Evolutionary conservation across 1,140 invertebrate species (phyloP).

Genomic region (Amyelois transitella): DNA sequence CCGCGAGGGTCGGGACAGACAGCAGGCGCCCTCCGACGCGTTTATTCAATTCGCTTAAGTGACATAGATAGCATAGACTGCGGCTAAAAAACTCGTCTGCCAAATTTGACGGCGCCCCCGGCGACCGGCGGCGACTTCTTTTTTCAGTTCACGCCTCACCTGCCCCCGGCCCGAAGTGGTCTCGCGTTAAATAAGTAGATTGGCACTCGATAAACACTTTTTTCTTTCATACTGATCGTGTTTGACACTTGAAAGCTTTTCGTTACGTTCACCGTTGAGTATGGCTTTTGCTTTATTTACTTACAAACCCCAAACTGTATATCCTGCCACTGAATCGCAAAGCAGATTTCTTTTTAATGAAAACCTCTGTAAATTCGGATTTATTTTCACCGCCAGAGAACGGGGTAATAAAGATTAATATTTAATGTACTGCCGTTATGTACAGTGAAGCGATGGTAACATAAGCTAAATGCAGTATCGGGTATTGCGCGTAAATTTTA

Average conservation of each 20-base stretch:
- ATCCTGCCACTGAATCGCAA: too few species aligned
- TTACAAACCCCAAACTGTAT: too few species aligned
- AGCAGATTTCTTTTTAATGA: too few species aligned
- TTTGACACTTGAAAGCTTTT: constrained; percentile 26
- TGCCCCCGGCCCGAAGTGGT: constrained; percentile 41
- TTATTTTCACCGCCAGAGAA: background rate
- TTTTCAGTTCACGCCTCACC: constrained; percentile 62
- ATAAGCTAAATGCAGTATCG: constrained; percentile 65
- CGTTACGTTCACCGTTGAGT: background rate
- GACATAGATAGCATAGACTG: constrained; percentile 68
- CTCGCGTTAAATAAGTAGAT: constrained; percentile 47
- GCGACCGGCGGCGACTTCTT: constrained; percentile 46
- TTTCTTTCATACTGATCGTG: constrained; percentile 20
- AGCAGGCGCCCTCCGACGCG: constrained; percentile 46
- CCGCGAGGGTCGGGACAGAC: constrained; percentile 12
- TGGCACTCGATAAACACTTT: constrained; percentile 49
- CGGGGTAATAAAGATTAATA: constrained; percentile 3
- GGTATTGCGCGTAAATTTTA: constrained; percentile 73
- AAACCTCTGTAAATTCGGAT: too few species aligned
- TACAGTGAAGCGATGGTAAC: constrained; percentile 36
- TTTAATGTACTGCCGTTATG: constrained; percentile 13
- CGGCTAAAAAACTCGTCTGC: constrained; percentile 63
- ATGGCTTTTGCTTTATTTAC: background rate
- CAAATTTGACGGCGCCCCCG: constrained; percentile 56
- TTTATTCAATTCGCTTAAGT: constrained; percentile 74